A percentile compares a stretch with the other conserved stretches of the same genome.
phyloP scores from a whole-genome alignment of 2,888 invertebrate species.

The Drosophila acutilabella region DNA sequence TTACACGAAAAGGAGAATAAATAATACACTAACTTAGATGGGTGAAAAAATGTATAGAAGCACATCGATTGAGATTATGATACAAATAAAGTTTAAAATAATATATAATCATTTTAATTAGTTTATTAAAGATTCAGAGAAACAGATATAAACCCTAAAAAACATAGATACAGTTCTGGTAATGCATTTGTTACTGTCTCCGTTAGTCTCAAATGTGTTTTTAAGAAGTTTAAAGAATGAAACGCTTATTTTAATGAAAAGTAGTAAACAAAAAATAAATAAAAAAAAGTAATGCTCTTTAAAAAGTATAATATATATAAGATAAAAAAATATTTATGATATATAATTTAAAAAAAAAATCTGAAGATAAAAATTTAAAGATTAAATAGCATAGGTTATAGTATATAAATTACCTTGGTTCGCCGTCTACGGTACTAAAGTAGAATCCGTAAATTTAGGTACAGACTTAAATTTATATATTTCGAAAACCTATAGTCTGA shows the following conservation, averaged over 20 bases:
- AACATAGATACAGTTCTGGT: neutral
- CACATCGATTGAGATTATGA: neutral
- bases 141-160: neutral
- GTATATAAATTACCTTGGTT: too few species aligned
- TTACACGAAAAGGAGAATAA: neutral
- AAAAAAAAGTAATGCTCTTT: neutral
- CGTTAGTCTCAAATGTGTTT: too few species aligned
- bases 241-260: too few species aligned
- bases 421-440: too few species aligned
- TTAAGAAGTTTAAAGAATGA: too few species aligned
- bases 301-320: neutral
- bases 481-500: too few species aligned
- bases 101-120: neutral
- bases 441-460: neutral
- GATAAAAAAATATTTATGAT: neutral
- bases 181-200: too few species aligned
- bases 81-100: neutral
- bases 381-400: too few species aligned
- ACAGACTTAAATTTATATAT: conserved; percentile 5
- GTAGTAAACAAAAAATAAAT: too few species aligned
- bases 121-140: neutral
- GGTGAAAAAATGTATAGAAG: neutral
- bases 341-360: neutral
- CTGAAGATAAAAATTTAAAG: conserved; percentile 1
- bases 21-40: neutral